Conservation (phyloP, 64 coral and sea anemone genomes). For the Dendronephthya gigantea region DNA sequence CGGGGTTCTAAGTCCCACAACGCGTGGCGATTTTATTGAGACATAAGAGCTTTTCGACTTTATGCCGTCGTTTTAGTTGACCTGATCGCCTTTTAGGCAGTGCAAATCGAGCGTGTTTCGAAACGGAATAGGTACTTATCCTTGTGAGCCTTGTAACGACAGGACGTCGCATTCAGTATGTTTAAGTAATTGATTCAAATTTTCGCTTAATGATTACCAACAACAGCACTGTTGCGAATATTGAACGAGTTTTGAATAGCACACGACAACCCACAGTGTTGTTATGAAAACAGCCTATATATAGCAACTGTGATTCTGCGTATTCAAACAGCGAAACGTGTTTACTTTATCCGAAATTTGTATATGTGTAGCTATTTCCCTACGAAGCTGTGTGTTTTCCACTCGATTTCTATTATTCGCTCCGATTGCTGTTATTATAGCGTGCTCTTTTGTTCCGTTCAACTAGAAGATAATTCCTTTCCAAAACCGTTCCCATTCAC, state of each 20-base stretch:
- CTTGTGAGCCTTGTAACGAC: background rate
- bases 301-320: background rate
- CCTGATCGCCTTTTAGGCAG: too few relatives aligned
- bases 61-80: background rate
- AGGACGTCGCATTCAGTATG: background rate
- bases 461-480: background rate
- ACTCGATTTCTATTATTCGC: background rate
- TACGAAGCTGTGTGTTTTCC: background rate
- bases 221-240: background rate
- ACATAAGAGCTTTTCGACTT: background rate
- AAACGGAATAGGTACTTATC: background rate
- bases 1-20: background rate
- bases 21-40: background rate
- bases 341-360: background rate
- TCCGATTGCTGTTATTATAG: background rate
- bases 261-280: background rate
- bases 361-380: background rate
- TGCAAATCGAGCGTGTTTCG: background rate
- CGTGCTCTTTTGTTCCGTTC: background rate
- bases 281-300: background rate
- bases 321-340: background rate
- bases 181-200: conserved; percentile 5
- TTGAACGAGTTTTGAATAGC: conserved; percentile 1
- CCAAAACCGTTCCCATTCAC: background rate
- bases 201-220: background rate